phyloP scores from a whole-genome alignment of 53 echinoderm and acorn worm genomes.

The Actinopyga echinites region DNA sequence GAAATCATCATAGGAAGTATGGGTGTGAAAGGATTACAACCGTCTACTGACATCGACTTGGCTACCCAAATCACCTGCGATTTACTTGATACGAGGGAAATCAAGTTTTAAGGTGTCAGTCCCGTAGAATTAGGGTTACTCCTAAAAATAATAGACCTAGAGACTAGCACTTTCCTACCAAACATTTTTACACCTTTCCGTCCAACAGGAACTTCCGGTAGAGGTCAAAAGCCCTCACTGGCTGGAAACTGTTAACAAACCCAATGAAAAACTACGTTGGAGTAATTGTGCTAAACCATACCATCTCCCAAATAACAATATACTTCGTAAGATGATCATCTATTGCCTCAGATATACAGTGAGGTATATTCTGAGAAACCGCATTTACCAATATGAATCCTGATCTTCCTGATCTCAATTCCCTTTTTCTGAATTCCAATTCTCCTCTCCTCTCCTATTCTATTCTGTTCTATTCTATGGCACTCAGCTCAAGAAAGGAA shows the following conservation, averaged over 20 bases:
- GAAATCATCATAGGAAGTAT: slow-evolving; percentile 5
- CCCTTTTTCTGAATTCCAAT: too few relatives aligned
- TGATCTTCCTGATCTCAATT: too few relatives aligned
- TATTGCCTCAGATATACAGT: background rate
- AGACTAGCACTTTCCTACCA: background rate
- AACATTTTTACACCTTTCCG: background rate
- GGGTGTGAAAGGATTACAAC: slow-evolving; percentile 7
- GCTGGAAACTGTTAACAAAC: background rate
- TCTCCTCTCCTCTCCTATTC: too few relatives aligned
- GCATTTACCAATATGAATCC: background rate
- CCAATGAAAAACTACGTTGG: slow-evolving; percentile 7
- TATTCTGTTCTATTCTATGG: too few relatives aligned
- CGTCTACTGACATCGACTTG: too few relatives aligned
- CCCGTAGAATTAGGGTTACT: slow-evolving; percentile 11
- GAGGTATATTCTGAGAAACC: background rate
- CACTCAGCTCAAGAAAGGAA: too few relatives aligned
- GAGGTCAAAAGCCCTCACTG: background rate
- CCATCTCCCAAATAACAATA: too few relatives aligned
- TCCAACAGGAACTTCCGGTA: background rate
- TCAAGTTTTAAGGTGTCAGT: slow-evolving; percentile 1
- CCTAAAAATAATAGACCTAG: background rate
- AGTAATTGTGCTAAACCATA: background rate
- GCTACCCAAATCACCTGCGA: slow-evolving; percentile 12
- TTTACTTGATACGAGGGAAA: background rate
- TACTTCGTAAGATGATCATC: too few relatives aligned